Evolutionary conservation across 1,140 invertebrate genomes (phyloP).

Genomic region (Bombus difficillimus): DNA sequence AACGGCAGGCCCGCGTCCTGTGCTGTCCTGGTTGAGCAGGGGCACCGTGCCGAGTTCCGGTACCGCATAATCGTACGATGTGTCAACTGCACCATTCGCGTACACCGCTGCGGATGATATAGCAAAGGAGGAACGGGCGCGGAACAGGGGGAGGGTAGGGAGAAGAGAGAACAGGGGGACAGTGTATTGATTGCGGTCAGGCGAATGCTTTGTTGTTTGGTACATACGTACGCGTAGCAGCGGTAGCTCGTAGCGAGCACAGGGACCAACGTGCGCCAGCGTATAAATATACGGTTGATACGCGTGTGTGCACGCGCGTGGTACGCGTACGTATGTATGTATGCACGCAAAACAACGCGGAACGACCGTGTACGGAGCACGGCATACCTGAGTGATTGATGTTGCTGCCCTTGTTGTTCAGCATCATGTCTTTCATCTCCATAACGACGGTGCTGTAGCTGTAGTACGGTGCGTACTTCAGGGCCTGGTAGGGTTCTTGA

Average conservation of each 20-base stretch:
- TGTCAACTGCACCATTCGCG: conserved; percentile 81
- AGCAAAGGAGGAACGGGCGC: conserved; percentile 73
- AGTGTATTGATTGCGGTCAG: conserved; percentile 79
- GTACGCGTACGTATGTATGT: neutral
- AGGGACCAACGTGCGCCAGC: neutral
- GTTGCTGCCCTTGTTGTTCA: conserved; percentile 84
- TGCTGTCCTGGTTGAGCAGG: conserved; percentile 82
- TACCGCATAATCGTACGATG: conserved; percentile 89
- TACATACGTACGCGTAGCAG: conserved; percentile 44
- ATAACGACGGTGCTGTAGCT: conserved; percentile 90
- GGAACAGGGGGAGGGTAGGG: conserved; percentile 10
- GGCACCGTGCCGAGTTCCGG: conserved; percentile 88
- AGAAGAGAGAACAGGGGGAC: neutral
- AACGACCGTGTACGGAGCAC: conserved; percentile 43
- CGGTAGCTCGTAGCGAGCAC: conserved; percentile 8
- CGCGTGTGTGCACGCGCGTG: neutral
- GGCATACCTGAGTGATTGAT: conserved; percentile 81
- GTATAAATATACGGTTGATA: conserved; percentile 23
- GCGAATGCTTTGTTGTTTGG: conserved; percentile 71
- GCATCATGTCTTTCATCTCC: conserved; percentile 88
- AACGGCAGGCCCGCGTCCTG: conserved; percentile 56
- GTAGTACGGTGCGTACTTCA: conserved; percentile 90
- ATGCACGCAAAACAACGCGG: conserved; percentile 14
- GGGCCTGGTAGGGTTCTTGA: conserved; percentile 90
- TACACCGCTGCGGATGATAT: conserved; percentile 79